These are phyloP conservation scores for Carettochelys insculpta DNA, from an alignment of 2,113 vertebrate species.

Conservation along the genomic window DNA sequence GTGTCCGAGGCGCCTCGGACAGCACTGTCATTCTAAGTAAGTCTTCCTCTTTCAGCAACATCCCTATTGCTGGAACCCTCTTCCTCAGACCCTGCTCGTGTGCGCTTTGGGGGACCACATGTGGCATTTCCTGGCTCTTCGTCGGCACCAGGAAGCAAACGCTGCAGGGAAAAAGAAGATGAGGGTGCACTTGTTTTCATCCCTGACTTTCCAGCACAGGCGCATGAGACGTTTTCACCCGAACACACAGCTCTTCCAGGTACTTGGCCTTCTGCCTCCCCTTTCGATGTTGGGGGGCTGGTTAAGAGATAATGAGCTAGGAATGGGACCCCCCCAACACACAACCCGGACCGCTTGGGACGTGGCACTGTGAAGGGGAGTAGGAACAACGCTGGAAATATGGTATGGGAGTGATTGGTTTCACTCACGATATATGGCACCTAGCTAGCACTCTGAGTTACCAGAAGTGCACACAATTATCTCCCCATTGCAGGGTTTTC, in stretches of 20 bases:
- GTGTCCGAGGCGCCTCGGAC: not conserved
- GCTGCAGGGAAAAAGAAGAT: not conserved
- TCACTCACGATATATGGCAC: fast-evolving
- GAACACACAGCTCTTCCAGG: not conserved
- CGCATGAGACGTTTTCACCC: fast-evolving
- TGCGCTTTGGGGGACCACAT: not conserved
- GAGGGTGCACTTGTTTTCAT: not conserved
- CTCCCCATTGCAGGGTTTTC: not conserved
- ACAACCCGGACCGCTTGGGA: not conserved
- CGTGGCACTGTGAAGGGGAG: not conserved
- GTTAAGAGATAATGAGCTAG: fast-evolving
- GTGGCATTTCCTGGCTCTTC: not conserved
- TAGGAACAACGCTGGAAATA: not conserved
- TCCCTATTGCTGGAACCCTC: not conserved
- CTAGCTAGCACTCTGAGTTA: not conserved
- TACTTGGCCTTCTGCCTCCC: too few relatives aligned
- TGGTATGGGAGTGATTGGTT: not conserved
- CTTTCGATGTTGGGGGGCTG: fast-evolving
- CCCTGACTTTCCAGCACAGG: fast-evolving
- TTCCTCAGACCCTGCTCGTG: not conserved
- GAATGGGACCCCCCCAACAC: not conserved
- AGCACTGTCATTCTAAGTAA: not conserved
- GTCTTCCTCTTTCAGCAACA: not conserved
- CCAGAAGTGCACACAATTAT: fast-evolving
- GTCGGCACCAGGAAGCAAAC: not conserved